Evolutionary conservation across 2,797 vertebrate genomes (phyloP), one percentile per base, ranked within the genome.

Genomic region (Molossus molossus): DNA sequence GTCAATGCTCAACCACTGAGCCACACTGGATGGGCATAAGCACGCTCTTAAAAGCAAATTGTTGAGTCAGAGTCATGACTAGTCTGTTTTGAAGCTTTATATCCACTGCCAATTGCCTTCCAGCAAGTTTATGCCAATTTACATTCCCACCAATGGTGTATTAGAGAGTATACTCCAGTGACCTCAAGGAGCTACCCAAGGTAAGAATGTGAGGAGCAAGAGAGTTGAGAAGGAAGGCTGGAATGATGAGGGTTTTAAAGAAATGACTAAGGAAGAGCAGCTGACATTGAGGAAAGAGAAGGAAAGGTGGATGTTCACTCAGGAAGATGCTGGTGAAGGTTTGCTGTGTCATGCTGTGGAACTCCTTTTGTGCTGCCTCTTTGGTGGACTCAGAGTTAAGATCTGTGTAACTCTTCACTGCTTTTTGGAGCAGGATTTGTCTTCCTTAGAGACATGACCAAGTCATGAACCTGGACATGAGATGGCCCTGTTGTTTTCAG

Each of bases 41-140:
- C 58, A 93, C 58, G 53, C 14, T 84, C n/a, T 89, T 85, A 77
- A 81, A 62, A 94, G n/a, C 17, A 83, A 88, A 65, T 76, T 37
- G n/a, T 69, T 87, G 60, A 27, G 21, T 67, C 21, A 58, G 69
- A 93, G 64, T 40, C 37, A 75, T 40, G 27, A 48, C 21, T 79
- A 21, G n/a, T 75, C 91, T 79, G 33, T 73, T 92, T 92, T 60
- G 82, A 93, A 79, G 14, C 21, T 72, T 93, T 87, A 33, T 18
- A 73, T 21, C n/a, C 67, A 62, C 9, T 90, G 65, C 29, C 77
- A 81, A 81, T 62, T 79, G 53, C 58, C n/a, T 92, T 83, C 45
- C 13, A 84, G 15, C 29, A 90, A 67, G 15, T 6, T 69, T 58
- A 73, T 37, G 53, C 17, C 21, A 83, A 33, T 17, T 90, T 60